Conservation (phyloP, 2,888 invertebrate genomes). For the Norana najaformis region DNA sequence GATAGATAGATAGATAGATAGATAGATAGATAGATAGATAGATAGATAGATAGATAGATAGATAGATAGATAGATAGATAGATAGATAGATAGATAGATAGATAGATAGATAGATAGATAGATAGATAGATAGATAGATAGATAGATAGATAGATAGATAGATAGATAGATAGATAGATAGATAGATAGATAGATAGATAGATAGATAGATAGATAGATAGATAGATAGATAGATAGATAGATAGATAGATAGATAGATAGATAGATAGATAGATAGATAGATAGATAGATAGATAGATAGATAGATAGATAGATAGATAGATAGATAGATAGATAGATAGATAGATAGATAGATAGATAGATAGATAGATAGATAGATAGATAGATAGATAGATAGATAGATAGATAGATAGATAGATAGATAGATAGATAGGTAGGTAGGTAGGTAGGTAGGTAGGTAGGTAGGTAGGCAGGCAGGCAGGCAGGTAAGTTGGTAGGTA, state of each 20-base stretch:
- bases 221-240: neutral
- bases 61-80: neutral
- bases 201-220: neutral
- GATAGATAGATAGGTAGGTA: neutral
- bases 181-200: neutral
- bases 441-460: too few species aligned
- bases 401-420: too few species aligned
- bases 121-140: neutral
- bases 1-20: neutral
- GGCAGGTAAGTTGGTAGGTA: too few species aligned
- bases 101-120: neutral
- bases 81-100: neutral
- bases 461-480: too few species aligned
- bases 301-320: neutral
- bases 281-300: neutral
- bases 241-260: neutral
- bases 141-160: too few species aligned
- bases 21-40: neutral
- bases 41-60: too few species aligned
- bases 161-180: neutral
- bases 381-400: neutral
- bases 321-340: neutral
- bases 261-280: too few species aligned
- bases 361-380: too few species aligned
- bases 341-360: neutral